Evolutionary conservation across 1,140 invertebrate genomes (phyloP), one percentile per base, ranked within the genome.

Genomic region (Nomia melanderi): DNA sequence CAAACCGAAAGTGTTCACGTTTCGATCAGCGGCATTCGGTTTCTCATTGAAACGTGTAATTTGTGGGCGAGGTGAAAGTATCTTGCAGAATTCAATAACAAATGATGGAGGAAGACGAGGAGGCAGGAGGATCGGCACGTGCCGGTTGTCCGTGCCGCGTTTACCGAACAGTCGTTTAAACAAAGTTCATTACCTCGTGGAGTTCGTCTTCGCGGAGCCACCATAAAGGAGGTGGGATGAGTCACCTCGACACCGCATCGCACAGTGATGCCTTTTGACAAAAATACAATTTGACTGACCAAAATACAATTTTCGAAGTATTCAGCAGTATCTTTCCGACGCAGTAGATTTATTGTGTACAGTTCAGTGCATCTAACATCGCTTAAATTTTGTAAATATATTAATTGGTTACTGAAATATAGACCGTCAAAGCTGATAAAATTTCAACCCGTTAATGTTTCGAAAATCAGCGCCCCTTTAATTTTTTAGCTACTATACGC

Each of bases 171-270:
- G 66, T 78, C 77, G 83, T 87, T 88, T 84, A 82, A 87, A 77
- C 77, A 87, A 89, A 89, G 87, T 89, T 89, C 86, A 88, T 88
- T 88, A 88, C 82, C 88, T 88, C 76, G 73, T 62, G 50, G 79
- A 47, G 23, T 64, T 56, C 65, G 63, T 59, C 64, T 47, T 77
- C 29, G 25, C 14, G 47, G 31, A 50, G 20, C 41, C 53, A 39
- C 59, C 47, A 75, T 64, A 78, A 83, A 83, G 82, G 50, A 57
- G 53, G 66, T 65, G 57, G 41, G 67, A 79, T 65, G 69, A 80
- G 74, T 84, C 81, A 77, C 78, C 69, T 82, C 53, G 71, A 60
- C 66, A 39, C 8, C 36, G 12, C 6, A n/a, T n/a, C n/a, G n/a
- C n/a, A n/a, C n/a, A n/a, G n/a, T n/a, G n/a, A n/a, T n/a, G n/a